A percentile compares a stretch with the other conserved stretches of the same genome.
phyloP scores from a whole-genome alignment of 2,797 vertebrate species.

The Lithobates sylvaticus region DNA sequence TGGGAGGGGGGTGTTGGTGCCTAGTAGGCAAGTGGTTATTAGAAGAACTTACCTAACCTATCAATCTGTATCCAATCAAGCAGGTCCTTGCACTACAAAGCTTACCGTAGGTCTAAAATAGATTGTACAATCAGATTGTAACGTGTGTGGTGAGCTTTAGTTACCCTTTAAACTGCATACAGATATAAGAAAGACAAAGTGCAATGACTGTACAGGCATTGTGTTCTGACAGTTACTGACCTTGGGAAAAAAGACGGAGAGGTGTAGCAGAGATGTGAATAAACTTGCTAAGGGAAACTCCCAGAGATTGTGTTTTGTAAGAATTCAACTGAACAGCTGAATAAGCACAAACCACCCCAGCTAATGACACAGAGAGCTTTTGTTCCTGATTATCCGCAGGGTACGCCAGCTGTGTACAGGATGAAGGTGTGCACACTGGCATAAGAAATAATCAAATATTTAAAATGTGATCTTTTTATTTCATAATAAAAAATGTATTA shows the following conservation, averaged over 20 bases:
- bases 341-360: conserved; percentile 18
- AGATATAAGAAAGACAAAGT: not conserved
- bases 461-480: not conserved
- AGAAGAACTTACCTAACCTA: too few species aligned
- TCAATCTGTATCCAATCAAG: too few species aligned
- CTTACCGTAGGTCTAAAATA: too few species aligned
- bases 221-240: conserved; percentile 10
- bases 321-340: conserved; percentile 1
- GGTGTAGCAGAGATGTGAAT: conserved; percentile 15
- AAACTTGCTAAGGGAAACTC: conserved; percentile 42
- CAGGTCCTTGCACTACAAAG: too few species aligned
- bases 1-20: too few species aligned
- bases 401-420: conserved; percentile 13
- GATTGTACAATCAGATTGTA: too few species aligned
- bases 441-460: not conserved
- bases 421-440: not conserved
- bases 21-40: too few species aligned
- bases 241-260: not conserved
- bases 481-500: not conserved
- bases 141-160: too few species aligned
- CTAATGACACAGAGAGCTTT: conserved; percentile 30
- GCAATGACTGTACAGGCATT: not conserved
- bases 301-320: conserved; percentile 26
- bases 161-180: not conserved
- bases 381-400: conserved; percentile 9